phyloP scores from a whole-genome alignment of 2,888 invertebrate genomes.

The Cheilosia impressa region DNA sequence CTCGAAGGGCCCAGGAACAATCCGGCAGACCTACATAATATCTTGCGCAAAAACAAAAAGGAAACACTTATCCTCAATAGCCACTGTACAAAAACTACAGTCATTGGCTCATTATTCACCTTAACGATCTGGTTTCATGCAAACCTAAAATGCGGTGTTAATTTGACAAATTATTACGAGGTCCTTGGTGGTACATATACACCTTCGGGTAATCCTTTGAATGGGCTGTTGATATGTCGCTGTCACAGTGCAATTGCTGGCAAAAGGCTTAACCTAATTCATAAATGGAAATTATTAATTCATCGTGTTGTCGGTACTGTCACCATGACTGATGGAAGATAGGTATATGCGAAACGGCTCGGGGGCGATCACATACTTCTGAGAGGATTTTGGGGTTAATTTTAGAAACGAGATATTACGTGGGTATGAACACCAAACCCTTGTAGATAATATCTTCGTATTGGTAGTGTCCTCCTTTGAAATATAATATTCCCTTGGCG shows the following conservation, averaged over 20 bases:
- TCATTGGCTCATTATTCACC: slow-evolving; percentile 57
- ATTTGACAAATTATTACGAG: slow-evolving; percentile 59
- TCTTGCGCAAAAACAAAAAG: neutral
- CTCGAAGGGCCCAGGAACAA: slow-evolving; percentile 26
- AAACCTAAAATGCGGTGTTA: slow-evolving; percentile 48
- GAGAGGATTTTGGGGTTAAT: slow-evolving; percentile 5
- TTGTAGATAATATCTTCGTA: neutral
- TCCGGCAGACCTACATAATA: neutral
- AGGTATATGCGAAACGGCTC: neutral
- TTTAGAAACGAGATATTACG: neutral
- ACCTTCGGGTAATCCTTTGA: neutral
- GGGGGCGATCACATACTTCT: neutral
- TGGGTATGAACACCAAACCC: neutral
- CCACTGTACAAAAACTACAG: neutral
- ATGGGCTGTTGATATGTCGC: neutral
- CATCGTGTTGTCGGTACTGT: neutral
- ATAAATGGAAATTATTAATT: neutral
- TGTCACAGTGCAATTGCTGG: neutral
- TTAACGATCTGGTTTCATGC: slow-evolving; percentile 59
- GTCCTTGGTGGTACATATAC: neutral
- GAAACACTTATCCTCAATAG: slow-evolving; percentile 4
- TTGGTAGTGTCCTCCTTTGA: too few relatives aligned
- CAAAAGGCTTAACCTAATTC: neutral
- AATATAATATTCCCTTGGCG: neutral
- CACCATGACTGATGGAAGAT: neutral